Evolutionary conservation across 2,113 vertebrate genomes (phyloP).

Genomic region (Tautogolabrus adspersus): DNA sequence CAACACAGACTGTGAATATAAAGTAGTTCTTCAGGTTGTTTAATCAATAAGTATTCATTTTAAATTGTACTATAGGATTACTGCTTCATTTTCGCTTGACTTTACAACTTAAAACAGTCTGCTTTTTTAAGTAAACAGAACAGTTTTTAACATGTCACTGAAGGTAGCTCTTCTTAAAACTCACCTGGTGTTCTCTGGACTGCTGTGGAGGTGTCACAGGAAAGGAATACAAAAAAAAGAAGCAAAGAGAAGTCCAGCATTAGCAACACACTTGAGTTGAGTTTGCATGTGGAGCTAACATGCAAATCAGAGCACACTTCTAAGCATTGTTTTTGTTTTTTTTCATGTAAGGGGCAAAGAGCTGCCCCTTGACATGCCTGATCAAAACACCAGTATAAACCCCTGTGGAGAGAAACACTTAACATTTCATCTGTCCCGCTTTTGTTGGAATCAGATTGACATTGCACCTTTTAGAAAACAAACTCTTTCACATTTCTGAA

Average conservation of each 20-base stretch:
- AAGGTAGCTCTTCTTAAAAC: constrained; percentile 69
- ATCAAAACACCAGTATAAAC: constrained; percentile 45
- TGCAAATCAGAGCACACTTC: constrained; percentile 78
- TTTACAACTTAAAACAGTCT: constrained; percentile 32
- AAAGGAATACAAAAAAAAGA: constrained; percentile 70
- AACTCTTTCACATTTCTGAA: constrained; percentile 69
- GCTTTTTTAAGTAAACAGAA: not conserved
- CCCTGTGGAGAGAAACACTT: constrained; percentile 73
- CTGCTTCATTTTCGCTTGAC: not conserved
- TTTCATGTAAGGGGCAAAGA: constrained; percentile 81
- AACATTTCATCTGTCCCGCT: constrained; percentile 79
- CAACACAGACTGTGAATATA: constrained; percentile 18
- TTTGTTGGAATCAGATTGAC: constrained; percentile 77
- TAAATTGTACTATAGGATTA: not conserved
- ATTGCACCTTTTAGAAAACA: constrained; percentile 47
- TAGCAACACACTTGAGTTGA: constrained; percentile 84
- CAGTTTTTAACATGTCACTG: not conserved
- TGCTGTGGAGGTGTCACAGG: constrained; percentile 81
- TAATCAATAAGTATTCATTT: constrained; percentile 28
- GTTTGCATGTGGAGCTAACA: constrained; percentile 89
- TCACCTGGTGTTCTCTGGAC: constrained; percentile 95
- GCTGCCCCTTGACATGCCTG: constrained; percentile 81
- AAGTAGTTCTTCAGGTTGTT: constrained; percentile 48
- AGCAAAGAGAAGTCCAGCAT: constrained; percentile 79
- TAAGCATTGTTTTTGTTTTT: constrained; percentile 20